Evolutionary conservation across 2,888 invertebrate species (phyloP).

Genomic region (Myopa tessellatipennis): DNA sequence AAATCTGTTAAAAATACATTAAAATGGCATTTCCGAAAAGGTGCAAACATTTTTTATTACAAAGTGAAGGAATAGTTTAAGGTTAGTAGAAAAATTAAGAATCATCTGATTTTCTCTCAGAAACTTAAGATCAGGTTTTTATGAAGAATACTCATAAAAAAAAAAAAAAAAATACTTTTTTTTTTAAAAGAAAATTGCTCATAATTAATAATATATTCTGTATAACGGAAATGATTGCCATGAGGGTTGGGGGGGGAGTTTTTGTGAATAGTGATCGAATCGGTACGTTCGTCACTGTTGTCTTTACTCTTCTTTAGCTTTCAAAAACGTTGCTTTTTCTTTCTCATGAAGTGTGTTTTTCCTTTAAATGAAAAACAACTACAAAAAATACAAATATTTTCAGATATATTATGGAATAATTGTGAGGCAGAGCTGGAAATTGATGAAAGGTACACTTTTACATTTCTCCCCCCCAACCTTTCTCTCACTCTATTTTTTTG

Average conservation of each 20-base stretch:
- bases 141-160: no score
- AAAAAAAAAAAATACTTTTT: no score
- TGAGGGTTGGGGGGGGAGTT: no score
- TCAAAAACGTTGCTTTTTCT: constrained; percentile 1
- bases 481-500: neutral
- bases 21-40: neutral
- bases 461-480: neutral
- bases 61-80: no score
- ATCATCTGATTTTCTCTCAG: no score
- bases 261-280: no score
- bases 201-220: no score
- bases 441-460: neutral
- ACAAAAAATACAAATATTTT: constrained; percentile 4
- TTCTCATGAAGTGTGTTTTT: neutral
- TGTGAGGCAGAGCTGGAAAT: neutral
- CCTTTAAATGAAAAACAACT: neutral
- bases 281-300: no score
- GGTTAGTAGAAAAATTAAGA: no score
- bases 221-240: no score
- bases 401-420: neutral
- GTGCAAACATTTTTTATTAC: neutral
- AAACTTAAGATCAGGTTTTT: no score
- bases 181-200: no score
- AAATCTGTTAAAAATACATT: neutral
- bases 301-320: neutral